Evolutionary conservation across 2,113 vertebrate species (phyloP), one percentile per base, ranked within the genome.

Genomic region (Hemichromis elongatus): DNA sequence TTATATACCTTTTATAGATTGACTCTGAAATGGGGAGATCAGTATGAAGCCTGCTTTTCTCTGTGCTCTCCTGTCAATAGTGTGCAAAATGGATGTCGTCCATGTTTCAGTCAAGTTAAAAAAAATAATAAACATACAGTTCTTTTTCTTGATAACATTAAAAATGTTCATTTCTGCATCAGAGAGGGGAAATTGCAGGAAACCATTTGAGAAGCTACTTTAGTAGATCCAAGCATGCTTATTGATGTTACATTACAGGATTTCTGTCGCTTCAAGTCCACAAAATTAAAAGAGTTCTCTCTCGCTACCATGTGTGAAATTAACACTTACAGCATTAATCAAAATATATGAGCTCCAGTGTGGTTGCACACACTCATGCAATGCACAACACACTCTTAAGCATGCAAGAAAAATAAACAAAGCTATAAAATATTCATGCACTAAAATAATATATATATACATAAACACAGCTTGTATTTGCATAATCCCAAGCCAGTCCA

Each of bases 291-390:
- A 59, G 50, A 66, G 53, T 73, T 77, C 91, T 80, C 81, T 79
- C 78, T 70, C 24, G 53, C 88, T 82, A 77, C 85, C 90, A 85
- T 86, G 89, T 92, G 90, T 91, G 80, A 92, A 92, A 92, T 92
- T 84, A 88, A 81, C 86, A 90, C 81, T 77, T 79, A 82, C 70
- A 28, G 75, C 75, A n/a, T 78, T 86, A 91, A 90, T 91, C 68
- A 86, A 42, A 89, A 88, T 88, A 83, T 77, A 90, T 79, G 66
- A 21, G 75, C 81, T 16, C 35, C 56, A 59, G 57, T 54, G 81
- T 56, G 77, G 37, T 28, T 73, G 24, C 21, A 84, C 70, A 52
- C 73, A 47, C 1, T 52, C 70, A 33, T 75, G 45, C 70, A 52
- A 75, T 52, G 26, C 45, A 1, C 9, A 24, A 78, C 59, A 13